phyloP scores from a whole-genome alignment of 2,113 vertebrate genomes.

The Dicrurus megarhynchus region DNA sequence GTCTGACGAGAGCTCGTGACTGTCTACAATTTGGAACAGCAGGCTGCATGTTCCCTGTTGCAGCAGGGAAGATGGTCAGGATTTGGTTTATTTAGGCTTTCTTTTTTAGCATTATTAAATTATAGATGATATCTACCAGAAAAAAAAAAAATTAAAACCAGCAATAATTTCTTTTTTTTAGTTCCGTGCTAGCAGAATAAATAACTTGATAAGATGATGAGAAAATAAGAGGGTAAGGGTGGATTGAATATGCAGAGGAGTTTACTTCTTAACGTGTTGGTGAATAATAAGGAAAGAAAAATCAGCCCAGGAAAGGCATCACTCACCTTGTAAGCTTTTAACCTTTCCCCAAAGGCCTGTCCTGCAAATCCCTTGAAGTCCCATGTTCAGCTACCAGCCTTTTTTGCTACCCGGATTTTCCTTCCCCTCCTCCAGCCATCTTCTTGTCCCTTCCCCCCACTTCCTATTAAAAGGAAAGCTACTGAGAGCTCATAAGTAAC shows the following conservation, averaged over 20 bases:
- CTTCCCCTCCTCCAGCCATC: background rate
- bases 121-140: background rate
- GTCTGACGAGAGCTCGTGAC: background rate
- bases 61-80: background rate
- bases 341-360: background rate
- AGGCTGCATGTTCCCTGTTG: background rate
- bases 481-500: background rate
- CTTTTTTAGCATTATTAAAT: background rate
- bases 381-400: rapidly evolving
- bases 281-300: background rate
- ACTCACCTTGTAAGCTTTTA: background rate
- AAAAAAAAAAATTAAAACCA: background rate
- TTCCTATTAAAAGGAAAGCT: background rate
- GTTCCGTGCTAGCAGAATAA: background rate
- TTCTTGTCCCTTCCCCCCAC: background rate
- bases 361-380: background rate
- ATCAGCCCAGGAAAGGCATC: background rate
- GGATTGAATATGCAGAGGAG: background rate
- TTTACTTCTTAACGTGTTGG: background rate
- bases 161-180: background rate
- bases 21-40: background rate
- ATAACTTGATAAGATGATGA: background rate
- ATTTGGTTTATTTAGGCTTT: background rate
- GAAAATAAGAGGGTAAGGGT: background rate
- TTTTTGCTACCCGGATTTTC: background rate